Percentiles rank a stretch among this genome's conserved stretches.
Conservation (phyloP, 2,113 vertebrate species). For the Brachypodius melanocephalos region DNA sequence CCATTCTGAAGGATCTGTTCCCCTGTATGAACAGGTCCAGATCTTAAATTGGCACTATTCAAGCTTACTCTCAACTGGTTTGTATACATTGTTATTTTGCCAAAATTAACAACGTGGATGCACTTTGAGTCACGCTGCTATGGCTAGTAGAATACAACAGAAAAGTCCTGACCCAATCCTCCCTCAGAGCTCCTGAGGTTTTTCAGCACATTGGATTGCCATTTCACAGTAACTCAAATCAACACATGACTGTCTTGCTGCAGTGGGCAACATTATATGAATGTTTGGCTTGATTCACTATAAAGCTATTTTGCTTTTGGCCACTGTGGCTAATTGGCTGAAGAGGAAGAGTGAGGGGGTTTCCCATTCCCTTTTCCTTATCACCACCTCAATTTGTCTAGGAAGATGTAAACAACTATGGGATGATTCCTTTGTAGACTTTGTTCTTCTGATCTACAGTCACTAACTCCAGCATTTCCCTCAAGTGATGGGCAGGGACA, state of each 20-base stretch:
- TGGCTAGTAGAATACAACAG: neutral
- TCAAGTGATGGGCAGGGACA: neutral
- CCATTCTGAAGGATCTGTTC: neutral
- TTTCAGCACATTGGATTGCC: neutral
- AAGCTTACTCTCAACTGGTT: neutral
- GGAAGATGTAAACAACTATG: neutral
- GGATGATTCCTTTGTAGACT: neutral
- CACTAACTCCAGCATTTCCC: neutral
- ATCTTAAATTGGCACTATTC: neutral
- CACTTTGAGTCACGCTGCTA: neutral
- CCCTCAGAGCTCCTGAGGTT: neutral
- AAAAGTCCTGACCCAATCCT: neutral
- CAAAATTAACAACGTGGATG: neutral
- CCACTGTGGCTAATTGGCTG: neutral
- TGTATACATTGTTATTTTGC: neutral
- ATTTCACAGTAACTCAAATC: neutral
- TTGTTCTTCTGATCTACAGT: neutral
- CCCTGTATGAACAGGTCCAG: neutral
- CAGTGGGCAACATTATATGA: accelerated
- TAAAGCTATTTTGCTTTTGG: neutral
- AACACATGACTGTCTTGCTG: neutral
- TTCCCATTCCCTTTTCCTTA: neutral
- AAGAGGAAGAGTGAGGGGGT: neutral
- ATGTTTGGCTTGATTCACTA: neutral
- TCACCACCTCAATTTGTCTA: neutral